These are phyloP conservation scores for Euwallacea fornicatus DNA, from an alignment of 1,140 invertebrate species.

Conservation along the genomic window DNA sequence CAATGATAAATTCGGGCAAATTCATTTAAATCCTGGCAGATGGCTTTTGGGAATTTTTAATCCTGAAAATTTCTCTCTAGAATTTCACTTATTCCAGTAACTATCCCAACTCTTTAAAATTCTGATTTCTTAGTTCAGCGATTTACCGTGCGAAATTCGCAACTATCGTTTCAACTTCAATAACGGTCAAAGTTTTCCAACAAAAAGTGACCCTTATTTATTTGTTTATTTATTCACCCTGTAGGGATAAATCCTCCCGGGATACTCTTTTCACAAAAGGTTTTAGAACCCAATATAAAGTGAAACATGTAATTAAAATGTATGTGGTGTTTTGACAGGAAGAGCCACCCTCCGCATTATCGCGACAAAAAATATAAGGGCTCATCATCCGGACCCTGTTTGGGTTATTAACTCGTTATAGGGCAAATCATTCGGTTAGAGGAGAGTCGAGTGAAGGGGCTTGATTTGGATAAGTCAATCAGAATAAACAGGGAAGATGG, in stretches of 20 bases:
- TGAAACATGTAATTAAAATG: slow-evolving; percentile 50
- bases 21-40: no score
- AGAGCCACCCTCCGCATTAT: slow-evolving; percentile 35
- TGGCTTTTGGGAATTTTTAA: no score
- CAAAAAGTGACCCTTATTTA: no score
- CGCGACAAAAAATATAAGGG: slow-evolving; percentile 37
- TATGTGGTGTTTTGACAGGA: slow-evolving; percentile 49
- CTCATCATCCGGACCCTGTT: slow-evolving; percentile 33
- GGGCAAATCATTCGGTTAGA: slow-evolving; percentile 7
- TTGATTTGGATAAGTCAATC: slow-evolving; percentile 1
- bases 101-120: no score
- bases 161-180: no score
- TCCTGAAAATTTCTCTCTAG: no score
- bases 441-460: slow-evolving; percentile 5
- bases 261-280: slow-evolving; percentile 12
- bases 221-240: slow-evolving; percentile 8
- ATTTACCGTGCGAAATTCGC: no score
- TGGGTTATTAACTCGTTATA: slow-evolving; percentile 39
- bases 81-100: no score
- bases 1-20: no score
- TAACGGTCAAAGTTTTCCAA: no score
- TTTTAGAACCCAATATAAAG: slow-evolving; percentile 37
- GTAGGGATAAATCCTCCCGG: not conserved
- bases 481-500: no score
- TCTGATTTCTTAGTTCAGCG: no score